Evolutionary conservation across 2,888 invertebrate species (phyloP).

Genomic region (Megaustenia siamemsis): DNA sequence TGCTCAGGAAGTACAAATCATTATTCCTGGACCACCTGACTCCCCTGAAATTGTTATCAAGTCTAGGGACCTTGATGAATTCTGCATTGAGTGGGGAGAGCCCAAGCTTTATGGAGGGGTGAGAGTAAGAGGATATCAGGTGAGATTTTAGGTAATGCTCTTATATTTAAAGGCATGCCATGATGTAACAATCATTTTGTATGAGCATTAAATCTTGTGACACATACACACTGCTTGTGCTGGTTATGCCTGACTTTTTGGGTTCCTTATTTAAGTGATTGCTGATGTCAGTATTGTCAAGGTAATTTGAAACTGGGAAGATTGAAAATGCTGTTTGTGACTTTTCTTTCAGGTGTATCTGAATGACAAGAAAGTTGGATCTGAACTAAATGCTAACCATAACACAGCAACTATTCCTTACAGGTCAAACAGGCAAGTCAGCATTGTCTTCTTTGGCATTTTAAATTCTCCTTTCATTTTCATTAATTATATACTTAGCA

Average conservation of each 20-base stretch:
- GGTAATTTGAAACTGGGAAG: neutral
- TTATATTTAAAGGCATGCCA: too few relatives aligned
- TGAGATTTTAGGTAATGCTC: too few relatives aligned
- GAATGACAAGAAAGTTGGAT: slow-evolving; percentile 79
- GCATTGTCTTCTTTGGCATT: neutral
- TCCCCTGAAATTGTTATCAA: slow-evolving; percentile 78
- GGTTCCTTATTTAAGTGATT: neutral
- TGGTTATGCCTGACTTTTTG: too few relatives aligned
- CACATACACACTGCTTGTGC: too few relatives aligned
- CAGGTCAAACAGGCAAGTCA: slow-evolving; percentile 74
- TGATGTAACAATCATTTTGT: too few relatives aligned
- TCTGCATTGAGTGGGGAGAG: slow-evolving; percentile 80
- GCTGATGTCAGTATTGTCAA: neutral
- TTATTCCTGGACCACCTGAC: slow-evolving; percentile 79
- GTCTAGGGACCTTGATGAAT: slow-evolving; percentile 74
- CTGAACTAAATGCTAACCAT: slow-evolving; percentile 74
- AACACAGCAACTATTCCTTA: slow-evolving; percentile 79
- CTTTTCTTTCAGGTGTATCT: slow-evolving; percentile 72
- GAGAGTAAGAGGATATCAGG: slow-evolving; percentile 78
- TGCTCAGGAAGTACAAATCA: slow-evolving; percentile 75
- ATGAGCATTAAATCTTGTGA: too few relatives aligned
- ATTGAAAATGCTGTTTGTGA: neutral
- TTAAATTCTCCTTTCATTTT: too few relatives aligned
- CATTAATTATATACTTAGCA: too few relatives aligned
- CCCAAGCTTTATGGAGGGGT: slow-evolving; percentile 77